Base-by-base conservation (phyloP, 2,113 vertebrate genomes). In the Eudyptes chrysolophus region DNA sequence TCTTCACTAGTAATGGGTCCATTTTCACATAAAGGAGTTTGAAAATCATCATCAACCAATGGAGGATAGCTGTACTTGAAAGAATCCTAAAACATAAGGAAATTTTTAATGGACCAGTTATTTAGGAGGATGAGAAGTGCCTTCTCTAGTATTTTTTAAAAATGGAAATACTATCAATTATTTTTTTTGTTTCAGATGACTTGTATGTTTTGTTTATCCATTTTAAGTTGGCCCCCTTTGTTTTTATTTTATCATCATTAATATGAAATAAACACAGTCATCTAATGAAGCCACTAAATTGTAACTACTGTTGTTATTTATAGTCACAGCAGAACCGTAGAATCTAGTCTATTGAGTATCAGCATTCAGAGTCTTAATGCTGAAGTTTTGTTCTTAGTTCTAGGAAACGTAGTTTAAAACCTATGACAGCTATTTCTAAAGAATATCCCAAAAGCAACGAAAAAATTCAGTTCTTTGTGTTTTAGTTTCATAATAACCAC, bases 11-110 rank as follows among this genome's bases (percentile, higher is more conserved):
- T 94, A 72, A 99, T 98, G 5, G 99, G 99, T 24, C 99, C 99
- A 46, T 99, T 99, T 97, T 99, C 99, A 98, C 98, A 98, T 74
- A 99, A 95, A 24, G 99, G 99, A 8, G 99, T 99, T 97, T 99
- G 99, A 98, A 99, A 99, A 91, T 99, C 99, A 90, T 99, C 99
- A 44, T 99, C 99, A 21, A 99, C 99, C 52, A 99, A 98, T 16
- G 99, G 99, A n/a, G 99, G 99, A 85, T 99, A 99, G 96, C 98
- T 99, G 64, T 99, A 99, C 89, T 99, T 99, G 97, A 99, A 99
- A 66, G 98, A 95, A 97, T 99, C 99, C 99, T 99, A 82, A 66
- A 96, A 96, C 27, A 82, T 48, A 96, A 95, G 38, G 26, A 69
- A 52, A 89, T 83, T 84, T 93, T 87, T 51, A 66, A 85, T 80